A percentile compares a stretch with the other conserved stretches of the same genome.
phyloP scores from a whole-genome alignment of 2,797 vertebrate genomes.

The Hypotaenidia okinawae region DNA sequence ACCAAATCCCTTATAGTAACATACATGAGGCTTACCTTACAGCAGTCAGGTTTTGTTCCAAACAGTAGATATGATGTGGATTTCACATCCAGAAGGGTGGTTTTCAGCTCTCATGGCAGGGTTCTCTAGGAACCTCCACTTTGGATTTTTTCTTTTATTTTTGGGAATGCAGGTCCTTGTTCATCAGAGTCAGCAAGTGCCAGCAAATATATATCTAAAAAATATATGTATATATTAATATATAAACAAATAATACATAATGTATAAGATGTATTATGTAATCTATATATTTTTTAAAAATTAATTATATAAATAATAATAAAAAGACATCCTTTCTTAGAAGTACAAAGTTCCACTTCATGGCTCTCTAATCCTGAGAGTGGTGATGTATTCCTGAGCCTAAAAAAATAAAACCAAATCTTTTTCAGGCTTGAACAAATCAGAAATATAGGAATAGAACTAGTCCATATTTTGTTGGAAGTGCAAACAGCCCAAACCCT shows the following conservation, averaged over 20 bases:
- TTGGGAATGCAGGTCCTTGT: background rate
- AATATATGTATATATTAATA: no score
- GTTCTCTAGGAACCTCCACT: background rate
- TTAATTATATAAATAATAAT: no score
- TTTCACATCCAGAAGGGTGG: background rate
- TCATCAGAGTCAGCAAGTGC: background rate
- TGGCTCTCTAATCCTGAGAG: background rate
- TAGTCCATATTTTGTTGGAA: background rate
- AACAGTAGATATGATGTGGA: fast-evolving
- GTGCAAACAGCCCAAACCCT: background rate
- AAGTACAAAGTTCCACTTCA: background rate
- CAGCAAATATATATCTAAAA: background rate
- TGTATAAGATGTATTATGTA: no score
- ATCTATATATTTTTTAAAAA: no score
- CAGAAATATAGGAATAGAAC: background rate
- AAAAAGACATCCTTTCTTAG: background rate
- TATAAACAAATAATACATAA: no score
- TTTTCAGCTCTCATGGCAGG: background rate
- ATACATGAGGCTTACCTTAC: background rate
- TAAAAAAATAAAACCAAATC: background rate
- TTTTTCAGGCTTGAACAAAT: background rate
- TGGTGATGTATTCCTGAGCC: background rate
- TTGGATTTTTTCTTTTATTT: background rate
- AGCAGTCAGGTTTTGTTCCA: background rate
- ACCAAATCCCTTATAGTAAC: background rate